Conservation (phyloP, 1,140 invertebrate genomes). For the Caenorhabditis brenneri region DNA sequence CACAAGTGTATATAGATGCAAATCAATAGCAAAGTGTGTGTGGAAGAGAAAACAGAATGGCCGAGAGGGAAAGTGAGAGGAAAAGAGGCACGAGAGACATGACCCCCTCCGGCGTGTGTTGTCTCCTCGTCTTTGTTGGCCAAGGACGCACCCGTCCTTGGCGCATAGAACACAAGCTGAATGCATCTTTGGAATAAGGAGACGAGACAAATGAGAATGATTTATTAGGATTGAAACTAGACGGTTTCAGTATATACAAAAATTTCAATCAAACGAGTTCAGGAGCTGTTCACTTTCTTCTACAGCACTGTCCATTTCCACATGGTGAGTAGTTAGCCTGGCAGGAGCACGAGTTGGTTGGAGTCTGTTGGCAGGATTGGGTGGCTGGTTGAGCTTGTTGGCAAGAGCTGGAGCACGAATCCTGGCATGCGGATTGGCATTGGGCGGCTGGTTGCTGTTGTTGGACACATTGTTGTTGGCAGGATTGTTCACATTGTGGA, state of each 20-base stretch:
- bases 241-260: slow-evolving; percentile 31
- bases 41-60: neutral
- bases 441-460: slow-evolving; percentile 11
- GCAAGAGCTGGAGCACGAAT: slow-evolving; percentile 34
- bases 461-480: slow-evolving; percentile 35
- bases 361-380: neutral
- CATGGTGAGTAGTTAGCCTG: slow-evolving; percentile 31
- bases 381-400: slow-evolving; percentile 5
- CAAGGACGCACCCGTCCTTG: too few species aligned
- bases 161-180: too few species aligned
- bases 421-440: slow-evolving; percentile 5
- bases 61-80: neutral
- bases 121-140: too few species aligned
- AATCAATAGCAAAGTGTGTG: neutral
- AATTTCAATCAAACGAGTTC: neutral
- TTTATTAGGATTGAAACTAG: slow-evolving; percentile 30
- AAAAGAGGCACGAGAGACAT: neutral
- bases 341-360: slow-evolving; percentile 29
- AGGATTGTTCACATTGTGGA: slow-evolving; percentile 27
- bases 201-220: neutral
- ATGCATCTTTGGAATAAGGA: too few species aligned
- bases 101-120: neutral
- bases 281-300: slow-evolving; percentile 20
- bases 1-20: neutral
- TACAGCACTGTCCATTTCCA: slow-evolving; percentile 38